Base-by-base conservation (phyloP, 2,797 vertebrate species). In the Picus viridis region DNA sequence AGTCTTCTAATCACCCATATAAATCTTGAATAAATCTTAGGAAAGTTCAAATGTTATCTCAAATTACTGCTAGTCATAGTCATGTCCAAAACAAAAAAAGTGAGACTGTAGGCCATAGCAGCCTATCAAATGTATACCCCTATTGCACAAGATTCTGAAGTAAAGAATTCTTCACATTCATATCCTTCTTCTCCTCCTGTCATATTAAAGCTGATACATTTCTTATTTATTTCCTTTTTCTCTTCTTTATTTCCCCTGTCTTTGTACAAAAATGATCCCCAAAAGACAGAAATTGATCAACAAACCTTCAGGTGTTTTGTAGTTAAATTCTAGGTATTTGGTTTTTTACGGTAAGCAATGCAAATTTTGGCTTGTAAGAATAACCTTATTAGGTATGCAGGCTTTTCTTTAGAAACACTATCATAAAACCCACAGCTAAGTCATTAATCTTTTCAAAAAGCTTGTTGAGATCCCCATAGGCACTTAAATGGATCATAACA, bases 381-480 rank as follows among this genome's bases (percentile, higher is more conserved):
- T 89, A 97, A 94, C 94, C 85, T 92, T 73, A 95, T 96, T 96
- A 96, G 72, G 53, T 79, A 97, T 96, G 90, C 89, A 91, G 81
- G 78, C 75, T 94, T 97, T 95, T 93, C 95, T 96, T 96, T 95
- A 89, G 88, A 92, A 97, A 96, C 41, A 47, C 78, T 92, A 92
- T 94, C 94, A 95, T 96, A 96, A 97, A 96, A 96, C 88, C 71
- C 91, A 96, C 94, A 95, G 94, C 94, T 93, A 96, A 96, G 94
- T 95, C 91, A 97, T 97, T 97, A 97, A 97, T 96, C 94, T 97
- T 94, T 94, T 89, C 91, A 95, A 93, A 96, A 96, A 90, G 78
- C 96, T 97, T 97, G 92, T 91, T 93, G 93, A 96, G 95, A 96
- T 97, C 94, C 96, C 96, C 89, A 95, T 72, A 96, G 96, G 82